Base-by-base conservation (phyloP, 2,113 vertebrate species). In the Gopherus evgoodei region DNA sequence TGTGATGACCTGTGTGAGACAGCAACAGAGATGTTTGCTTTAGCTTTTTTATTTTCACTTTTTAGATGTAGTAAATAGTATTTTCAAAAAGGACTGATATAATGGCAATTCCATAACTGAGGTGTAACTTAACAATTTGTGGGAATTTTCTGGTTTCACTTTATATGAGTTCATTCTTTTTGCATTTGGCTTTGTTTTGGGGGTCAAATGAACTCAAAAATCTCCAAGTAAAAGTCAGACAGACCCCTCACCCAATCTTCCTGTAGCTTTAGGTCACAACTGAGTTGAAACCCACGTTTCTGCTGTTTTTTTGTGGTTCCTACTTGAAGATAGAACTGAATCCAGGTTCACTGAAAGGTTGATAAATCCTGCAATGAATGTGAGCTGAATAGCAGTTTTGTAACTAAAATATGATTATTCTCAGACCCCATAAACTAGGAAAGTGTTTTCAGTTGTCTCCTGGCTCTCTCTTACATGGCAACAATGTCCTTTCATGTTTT, bases 381-480 rank as follows among this genome's bases (percentile, higher is more conserved):
- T 2, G 35, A 35, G 6, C 59, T 80, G 83, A 90, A 84, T 84
- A 94, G 90, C 59, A 84, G 69, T 80, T 90, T 94, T 80, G 42
- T 91, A 92, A 92, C 95, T 95, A 93, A 94, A 94, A 80, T 90
- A 81, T 85, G 94, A 89, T 90, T 38, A 12, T 80, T 90, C 65
- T 93, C 72, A 91, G 38, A 29, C 62, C 93, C 76, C 59, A 76
- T 69, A 80, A 92, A 24, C 50, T n/a, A 1, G 38, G 21, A 93
- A 72, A 90, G 93, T 93, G 90, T 83, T 86, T 93, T 94, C 19
- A 49, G 92, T 93, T 91, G 84, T 59, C 87, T 95, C 89, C 78
- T 83, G 80, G n/a, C 59, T 90, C 82, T 91, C 25, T 80, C n/a
- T 62, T 90, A 47, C 65, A 49, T 90, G 49, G 87, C 86, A 31